A percentile compares a stretch with the other conserved stretches of the same genome.
phyloP scores from a whole-genome alignment of 92 coral and sea anemone genomes.

The Epizoanthus ramosus region DNA sequence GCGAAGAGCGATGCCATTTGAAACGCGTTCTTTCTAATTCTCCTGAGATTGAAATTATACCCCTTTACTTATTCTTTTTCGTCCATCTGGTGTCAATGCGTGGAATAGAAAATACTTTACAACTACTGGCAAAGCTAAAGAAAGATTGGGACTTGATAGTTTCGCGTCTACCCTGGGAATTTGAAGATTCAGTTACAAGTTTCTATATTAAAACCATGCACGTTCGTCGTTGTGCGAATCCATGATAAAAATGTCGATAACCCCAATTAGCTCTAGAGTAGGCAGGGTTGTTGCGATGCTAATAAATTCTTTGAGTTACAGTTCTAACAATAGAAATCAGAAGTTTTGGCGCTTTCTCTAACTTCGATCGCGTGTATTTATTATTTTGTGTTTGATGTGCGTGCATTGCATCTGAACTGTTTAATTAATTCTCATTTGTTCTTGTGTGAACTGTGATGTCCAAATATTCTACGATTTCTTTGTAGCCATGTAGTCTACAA shows the following conservation, averaged over 20 bases:
- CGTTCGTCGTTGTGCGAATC: too few species aligned
- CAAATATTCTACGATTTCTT: neutral
- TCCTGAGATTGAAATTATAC: slow-evolving; percentile 6
- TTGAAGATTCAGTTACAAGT: neutral
- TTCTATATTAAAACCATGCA: too few species aligned
- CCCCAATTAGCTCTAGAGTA: slow-evolving; percentile 23
- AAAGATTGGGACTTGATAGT: neutral
- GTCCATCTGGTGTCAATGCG: neutral
- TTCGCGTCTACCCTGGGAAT: neutral
- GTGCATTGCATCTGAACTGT: neutral
- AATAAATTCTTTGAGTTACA: neutral
- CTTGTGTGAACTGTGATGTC: neutral
- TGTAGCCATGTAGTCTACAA: neutral
- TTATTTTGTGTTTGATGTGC: too few species aligned
- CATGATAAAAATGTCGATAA: neutral
- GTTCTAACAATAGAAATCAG: too few species aligned
- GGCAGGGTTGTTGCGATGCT: neutral
- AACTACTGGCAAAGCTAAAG: neutral
- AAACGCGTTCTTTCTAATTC: slow-evolving; percentile 5
- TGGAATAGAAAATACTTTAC: neutral
- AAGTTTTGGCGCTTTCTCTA: neutral
- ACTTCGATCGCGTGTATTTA: too few species aligned
- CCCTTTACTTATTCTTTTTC: neutral
- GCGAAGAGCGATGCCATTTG: slow-evolving; percentile 16
- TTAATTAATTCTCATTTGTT: too few species aligned